Evolutionary conservation across 2,888 invertebrate species (phyloP).

Genomic region (Loripinus fragilis): DNA sequence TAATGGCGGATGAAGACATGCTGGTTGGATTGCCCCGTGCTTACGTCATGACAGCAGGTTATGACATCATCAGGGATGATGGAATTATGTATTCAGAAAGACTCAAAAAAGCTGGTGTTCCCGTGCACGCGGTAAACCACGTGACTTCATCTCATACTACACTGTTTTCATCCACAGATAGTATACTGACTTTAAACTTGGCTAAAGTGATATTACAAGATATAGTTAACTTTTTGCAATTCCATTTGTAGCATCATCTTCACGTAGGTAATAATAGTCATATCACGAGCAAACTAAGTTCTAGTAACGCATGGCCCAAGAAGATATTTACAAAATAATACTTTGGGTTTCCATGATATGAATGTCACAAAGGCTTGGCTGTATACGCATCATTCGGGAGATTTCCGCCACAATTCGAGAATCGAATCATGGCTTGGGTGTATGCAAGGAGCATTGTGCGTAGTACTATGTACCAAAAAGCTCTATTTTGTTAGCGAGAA

Average conservation of each 20-base stretch:
- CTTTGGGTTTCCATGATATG: too few species aligned
- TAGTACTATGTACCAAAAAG: too few species aligned
- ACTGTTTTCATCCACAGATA: slow-evolving; percentile 42
- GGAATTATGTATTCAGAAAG: slow-evolving; percentile 79
- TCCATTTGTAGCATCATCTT: slow-evolving; percentile 31
- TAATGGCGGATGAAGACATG: slow-evolving; percentile 75
- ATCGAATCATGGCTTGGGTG: too few species aligned
- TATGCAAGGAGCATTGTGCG: too few species aligned
- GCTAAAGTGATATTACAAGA: slow-evolving; percentile 47
- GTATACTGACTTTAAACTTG: slow-evolving; percentile 31
- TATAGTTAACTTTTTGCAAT: slow-evolving; percentile 45
- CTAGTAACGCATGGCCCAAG: too few species aligned
- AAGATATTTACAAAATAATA: too few species aligned
- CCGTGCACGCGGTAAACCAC: slow-evolving; percentile 56
- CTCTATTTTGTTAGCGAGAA: too few species aligned
- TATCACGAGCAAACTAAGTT: too few species aligned
- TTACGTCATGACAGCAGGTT: slow-evolving; percentile 80
- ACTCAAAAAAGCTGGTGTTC: slow-evolving; percentile 65
- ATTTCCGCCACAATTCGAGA: too few species aligned
- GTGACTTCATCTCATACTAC: slow-evolving; percentile 59
- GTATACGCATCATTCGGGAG: too few species aligned
- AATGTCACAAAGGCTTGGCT: too few species aligned
- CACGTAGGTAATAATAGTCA: too few species aligned
- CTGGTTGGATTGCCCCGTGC: slow-evolving; percentile 76
- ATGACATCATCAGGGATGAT: slow-evolving; percentile 82